These are phyloP conservation scores for Andrena haemorrhoa DNA, from an alignment of 2,888 invertebrate genomes.

Conservation along the genomic window DNA sequence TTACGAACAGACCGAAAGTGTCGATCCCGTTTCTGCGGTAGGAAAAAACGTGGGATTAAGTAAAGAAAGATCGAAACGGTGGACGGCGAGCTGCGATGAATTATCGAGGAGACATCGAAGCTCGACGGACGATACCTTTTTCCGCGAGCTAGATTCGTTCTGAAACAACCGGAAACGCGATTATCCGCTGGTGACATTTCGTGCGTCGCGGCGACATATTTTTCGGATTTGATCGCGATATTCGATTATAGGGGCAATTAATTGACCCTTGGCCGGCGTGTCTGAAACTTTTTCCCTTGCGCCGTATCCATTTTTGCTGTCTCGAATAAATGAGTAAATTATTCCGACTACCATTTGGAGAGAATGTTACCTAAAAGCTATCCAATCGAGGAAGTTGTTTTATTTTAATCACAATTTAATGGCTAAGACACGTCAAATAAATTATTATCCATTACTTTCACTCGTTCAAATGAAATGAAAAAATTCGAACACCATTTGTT, in stretches of 20 bases:
- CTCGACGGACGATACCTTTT: slow-evolving; percentile 15
- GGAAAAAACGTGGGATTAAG: neutral
- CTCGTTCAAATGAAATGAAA: no score
- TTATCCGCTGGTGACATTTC: slow-evolving; percentile 75
- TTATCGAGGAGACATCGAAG: slow-evolving; percentile 34
- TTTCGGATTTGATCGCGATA: slow-evolving; percentile 42
- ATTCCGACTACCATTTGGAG: neutral
- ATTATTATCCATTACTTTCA: no score
- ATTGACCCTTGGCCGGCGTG: slow-evolving; percentile 10
- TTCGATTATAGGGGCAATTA: slow-evolving; percentile 15
- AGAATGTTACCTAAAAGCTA: no score
- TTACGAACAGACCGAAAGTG: slow-evolving; percentile 1
- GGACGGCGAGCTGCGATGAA: slow-evolving; percentile 25
- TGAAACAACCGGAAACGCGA: slow-evolving; percentile 35
- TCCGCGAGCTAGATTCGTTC: slow-evolving; percentile 20
- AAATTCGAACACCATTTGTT: no score
- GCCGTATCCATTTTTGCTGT: neutral
- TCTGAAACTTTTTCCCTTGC: neutral
- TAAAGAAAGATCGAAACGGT: slow-evolving; percentile 15
- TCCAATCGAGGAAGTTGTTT: no score
- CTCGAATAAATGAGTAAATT: neutral
- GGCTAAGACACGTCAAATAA: no score
- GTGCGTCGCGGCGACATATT: slow-evolving; percentile 68
- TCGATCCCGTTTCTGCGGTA: slow-evolving; percentile 5
- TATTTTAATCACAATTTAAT: no score